Base-by-base conservation (phyloP, 2,888 invertebrate species). In the Drosophila borealis region DNA sequence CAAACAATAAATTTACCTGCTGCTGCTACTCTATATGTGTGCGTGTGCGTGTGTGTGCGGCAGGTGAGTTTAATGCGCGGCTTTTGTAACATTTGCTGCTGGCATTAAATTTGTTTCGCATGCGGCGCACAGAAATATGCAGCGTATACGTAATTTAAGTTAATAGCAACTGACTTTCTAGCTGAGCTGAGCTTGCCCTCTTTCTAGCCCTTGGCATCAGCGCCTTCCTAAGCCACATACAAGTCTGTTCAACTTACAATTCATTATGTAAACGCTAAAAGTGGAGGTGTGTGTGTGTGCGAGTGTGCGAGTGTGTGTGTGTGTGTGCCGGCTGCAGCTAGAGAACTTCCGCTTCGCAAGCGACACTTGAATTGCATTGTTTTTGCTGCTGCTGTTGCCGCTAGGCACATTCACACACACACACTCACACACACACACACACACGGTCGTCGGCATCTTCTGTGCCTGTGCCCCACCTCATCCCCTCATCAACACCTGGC, bases 211-310 rank as follows among this genome's bases (percentile, higher is more conserved):
- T 11, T 5, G 6, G 41, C n/a, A 33, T 13, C 42, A 25, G 11
- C 8, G 21, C 11, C 29, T 6, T 2, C 17, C 17, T n/a, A n/a
- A 9, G 5, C 21, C 37, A 42, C 9, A 44, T 54, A 46, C 65
- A 64, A 71, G 80, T 80, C 76, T 84, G 67, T 70, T 84, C 76
- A 87, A 80, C 87, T 87, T 81, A 87, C 85, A 84, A 87, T 84
- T 84, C 85, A 80, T 87, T 83, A 80, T 81, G 74, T 57, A 64
- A 83, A 65, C 71, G 72, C 51, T 63, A 45, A 70, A 65, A 63
- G 70, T 55, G 49, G 41, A 60, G 9, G 3, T 56, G 36, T 41
- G n/a, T 55, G 57, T 44, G 42, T 39, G 37, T 55, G 46, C 34
- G n/a, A n/a, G 33, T 46, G 17, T 57, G 45, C 11, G 34, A 39